These are phyloP conservation scores for Drosophila chauvacae DNA, from an alignment of 1,140 invertebrate genomes.

Conservation along the genomic window DNA sequence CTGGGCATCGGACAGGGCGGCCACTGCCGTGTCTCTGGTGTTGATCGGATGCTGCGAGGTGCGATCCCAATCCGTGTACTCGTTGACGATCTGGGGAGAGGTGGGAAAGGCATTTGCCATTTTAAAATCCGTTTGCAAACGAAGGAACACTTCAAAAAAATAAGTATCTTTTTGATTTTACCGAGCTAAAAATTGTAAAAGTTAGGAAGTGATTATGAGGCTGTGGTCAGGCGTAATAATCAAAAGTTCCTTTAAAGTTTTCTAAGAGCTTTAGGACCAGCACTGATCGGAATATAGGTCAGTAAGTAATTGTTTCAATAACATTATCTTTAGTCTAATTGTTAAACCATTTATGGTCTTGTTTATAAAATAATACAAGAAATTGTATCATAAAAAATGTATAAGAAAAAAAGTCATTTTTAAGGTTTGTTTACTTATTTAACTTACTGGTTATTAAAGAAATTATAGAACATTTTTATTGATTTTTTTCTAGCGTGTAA, in stretches of 20 bases:
- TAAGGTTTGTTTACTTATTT: neutral
- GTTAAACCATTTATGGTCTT: neutral
- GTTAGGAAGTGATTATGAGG: too few species aligned
- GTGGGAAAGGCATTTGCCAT: conserved; percentile 4
- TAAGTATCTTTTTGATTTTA: neutral
- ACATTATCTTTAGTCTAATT: neutral
- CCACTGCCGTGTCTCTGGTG: conserved; percentile 95
- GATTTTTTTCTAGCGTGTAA: neutral
- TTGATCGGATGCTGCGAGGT: conserved; percentile 96
- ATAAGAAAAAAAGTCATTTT: neutral
- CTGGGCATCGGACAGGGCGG: conserved; percentile 96
- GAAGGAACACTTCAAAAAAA: neutral
- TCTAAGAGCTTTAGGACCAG: neutral
- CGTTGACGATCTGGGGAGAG: conserved; percentile 90
- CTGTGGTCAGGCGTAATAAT: neutral
- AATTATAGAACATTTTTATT: neutral
- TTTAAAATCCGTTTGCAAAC: conserved; percentile 14
- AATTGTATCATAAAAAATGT: neutral
- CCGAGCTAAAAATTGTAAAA: neutral
- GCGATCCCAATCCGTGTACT: conserved; percentile 98
- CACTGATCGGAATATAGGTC: neutral
- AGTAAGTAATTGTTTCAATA: neutral
- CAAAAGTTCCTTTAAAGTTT: too few species aligned
- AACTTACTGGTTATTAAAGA: neutral
- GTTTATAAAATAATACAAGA: neutral